Base-by-base conservation (phyloP, 1,140 invertebrate genomes). In the Scaptomyza hsui region DNA sequence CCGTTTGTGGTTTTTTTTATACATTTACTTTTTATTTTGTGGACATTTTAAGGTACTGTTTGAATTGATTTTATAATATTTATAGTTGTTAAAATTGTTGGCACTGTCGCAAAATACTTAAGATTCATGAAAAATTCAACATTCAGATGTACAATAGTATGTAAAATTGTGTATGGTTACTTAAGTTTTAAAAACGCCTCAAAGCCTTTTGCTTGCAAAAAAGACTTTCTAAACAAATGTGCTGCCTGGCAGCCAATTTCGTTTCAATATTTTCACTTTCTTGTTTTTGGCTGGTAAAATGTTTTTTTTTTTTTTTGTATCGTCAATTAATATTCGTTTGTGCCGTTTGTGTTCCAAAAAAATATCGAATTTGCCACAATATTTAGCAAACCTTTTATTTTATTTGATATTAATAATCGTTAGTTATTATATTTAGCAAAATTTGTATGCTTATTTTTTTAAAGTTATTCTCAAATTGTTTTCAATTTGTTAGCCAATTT, bases 41-140 rank as follows among this genome's bases (percentile, higher is more conserved):
- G 59, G 76, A 85, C 75, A 75, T 73, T 76, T 68, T 47, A 85
- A 85, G 77, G 76, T 80, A 86, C 74, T 80, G 63, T 71, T 74
- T 86, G 55, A 78, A 59, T 76, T 85, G 32, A 71, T 49, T 76
- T 74, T n/a, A n/a, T n/a, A n/a, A n/a, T n/a, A n/a, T n/a, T 65
- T 61, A 51, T 57, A 76, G 41, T 53, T 45, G 45, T 47, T 53
- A 51, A 72, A 41, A 62, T 68, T 74, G 53, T 86, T 86, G 81
- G 81, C 81, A 86, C 81, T 69, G 55, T 75, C 32, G 78, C 75
- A 78, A 75, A 39, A 73, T 82, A 68, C 81, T 86, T 72, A 86
- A 78, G 63, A 88, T 86, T 88, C 52, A 81, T 86, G 81, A 77
- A 80, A 86, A 75, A 56, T 86, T 82, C 70, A 86, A 86, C 81